Evolutionary conservation across 2,888 invertebrate species (phyloP), one percentile per base, ranked within the genome.

Genomic region (Agapostemon virescens): DNA sequence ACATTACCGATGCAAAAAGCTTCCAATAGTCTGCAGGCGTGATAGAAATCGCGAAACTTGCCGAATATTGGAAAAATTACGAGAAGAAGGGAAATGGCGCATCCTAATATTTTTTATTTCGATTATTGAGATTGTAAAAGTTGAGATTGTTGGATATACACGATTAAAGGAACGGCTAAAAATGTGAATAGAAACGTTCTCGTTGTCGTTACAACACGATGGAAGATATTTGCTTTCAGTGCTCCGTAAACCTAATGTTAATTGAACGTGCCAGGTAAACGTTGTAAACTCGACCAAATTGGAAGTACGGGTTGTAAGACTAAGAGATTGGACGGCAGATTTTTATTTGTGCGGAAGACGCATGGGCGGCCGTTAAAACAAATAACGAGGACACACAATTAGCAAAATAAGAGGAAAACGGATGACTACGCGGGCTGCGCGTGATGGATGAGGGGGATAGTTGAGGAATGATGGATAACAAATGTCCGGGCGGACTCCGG

Each of bases 361-460:
- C 9, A 69, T 69, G n/a, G n/a, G 49, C 30, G 15, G 26, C 20
- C 15, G 38, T 55, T 55, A 55, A 61, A 68, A 30, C 61, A 40
- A 23, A 63, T 36, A 33, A 63, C 63, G 63, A 13, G 36, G 33
- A 63, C 33, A 42, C 30, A 58, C 33, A 33, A 23, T 23, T 42
- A 73, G 52, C 55, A n/a, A 40, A 55, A 67, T 52, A 40, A 67
- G 40, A 66, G 66, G 23, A 40, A 15, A 42, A 26, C 6, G 36
- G 33, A n/a, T 13, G 55, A 23, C 26, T 45, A 45, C 30, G 26
- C 49, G 49, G 68, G 42, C 45, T 33, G 61, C 33, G 33, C 11
- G 45, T 74, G 78, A 72, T 55, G 61, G 77, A 84, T 71, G 69
- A 72, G 26, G n/a, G 38, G 33, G 69, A 52, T 74, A 58, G 70